A percentile compares a stretch with the other conserved stretches of the same genome.
phyloP scores from a whole-genome alignment of 64 coral and sea anemone genomes.

The Platygyra sinensis region DNA sequence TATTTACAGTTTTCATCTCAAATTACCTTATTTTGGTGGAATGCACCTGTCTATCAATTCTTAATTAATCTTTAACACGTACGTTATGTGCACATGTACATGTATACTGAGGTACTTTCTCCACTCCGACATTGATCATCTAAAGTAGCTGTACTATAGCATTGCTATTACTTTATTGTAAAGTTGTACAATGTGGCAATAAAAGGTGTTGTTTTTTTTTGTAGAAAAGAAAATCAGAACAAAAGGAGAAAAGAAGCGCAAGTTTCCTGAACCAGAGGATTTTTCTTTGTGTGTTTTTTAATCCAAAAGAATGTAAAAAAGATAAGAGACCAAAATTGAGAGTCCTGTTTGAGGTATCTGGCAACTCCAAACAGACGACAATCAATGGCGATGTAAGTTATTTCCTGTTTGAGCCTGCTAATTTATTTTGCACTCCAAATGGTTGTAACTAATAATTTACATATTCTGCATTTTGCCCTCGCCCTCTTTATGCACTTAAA shows the following conservation, averaged over 20 bases:
- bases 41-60: too few species aligned
- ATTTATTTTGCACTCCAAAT: too few species aligned
- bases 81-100: too few species aligned
- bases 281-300: neutral
- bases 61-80: too few species aligned
- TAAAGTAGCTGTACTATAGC: too few species aligned
- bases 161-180: too few species aligned
- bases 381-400: slow-evolving; percentile 31
- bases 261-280: neutral
- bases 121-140: too few species aligned
- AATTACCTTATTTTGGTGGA: too few species aligned
- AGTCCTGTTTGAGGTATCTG: neutral
- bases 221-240: neutral
- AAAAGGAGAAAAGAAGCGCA: neutral
- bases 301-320: slow-evolving; percentile 13
- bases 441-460: neutral
- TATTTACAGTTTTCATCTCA: too few species aligned
- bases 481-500: neutral
- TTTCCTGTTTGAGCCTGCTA: neutral
- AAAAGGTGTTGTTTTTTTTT: neutral
- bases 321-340: neutral
- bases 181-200: too few species aligned
- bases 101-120: too few species aligned
- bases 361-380: slow-evolving; percentile 39
- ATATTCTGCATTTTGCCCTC: neutral